Evolutionary conservation across 2,113 vertebrate species (phyloP), one percentile per base, ranked within the genome.

Genomic region (Abramis brama): DNA sequence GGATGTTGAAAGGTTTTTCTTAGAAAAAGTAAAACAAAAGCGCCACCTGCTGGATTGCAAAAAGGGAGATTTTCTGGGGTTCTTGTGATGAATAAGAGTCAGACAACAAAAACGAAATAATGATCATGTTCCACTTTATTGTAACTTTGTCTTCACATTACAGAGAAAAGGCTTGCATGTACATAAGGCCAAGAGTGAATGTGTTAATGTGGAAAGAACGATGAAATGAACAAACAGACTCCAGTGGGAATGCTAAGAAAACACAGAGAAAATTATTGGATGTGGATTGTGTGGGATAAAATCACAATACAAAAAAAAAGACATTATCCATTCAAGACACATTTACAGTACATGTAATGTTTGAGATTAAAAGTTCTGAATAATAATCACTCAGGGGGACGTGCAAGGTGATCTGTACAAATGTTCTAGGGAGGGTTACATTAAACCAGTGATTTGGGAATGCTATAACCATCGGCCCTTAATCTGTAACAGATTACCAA

Each of bases 81-180:
- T 21, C 15, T 36, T 1, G 4, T 23, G 33, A 36, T 11, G 4
- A 55, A 68, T 2, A 23, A 39, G 3, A 0, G 5, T 71, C 2
- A 3, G 75, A 64, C 1, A 47, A 5, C 6, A 76, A 27, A 82
- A 33, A 60, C 71, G 17, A 50, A 9, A 36, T 10, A 12, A 64
- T 79, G 55, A 33, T 82, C 6, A 79, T 86, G 62, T 66, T 88
- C 66, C 82, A 85, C 57, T 90, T 89, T 90, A 90, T 87, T 89
- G 66, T 59, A 77, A 74, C 70, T 30, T 21, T 73, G 15, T 86
- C 19, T 47, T 79, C 23, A 80, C 82, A 52, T 47, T 39, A 88
- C 57, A 82, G 45, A 82, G 60, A 47, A 77, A 36, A 27, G 10
- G 27, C 47, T 45, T 79, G 25, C 55, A 68, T 79, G 3, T 45